Base-by-base conservation (phyloP, 2,797 vertebrate genomes). In the Scleropages formosus region DNA sequence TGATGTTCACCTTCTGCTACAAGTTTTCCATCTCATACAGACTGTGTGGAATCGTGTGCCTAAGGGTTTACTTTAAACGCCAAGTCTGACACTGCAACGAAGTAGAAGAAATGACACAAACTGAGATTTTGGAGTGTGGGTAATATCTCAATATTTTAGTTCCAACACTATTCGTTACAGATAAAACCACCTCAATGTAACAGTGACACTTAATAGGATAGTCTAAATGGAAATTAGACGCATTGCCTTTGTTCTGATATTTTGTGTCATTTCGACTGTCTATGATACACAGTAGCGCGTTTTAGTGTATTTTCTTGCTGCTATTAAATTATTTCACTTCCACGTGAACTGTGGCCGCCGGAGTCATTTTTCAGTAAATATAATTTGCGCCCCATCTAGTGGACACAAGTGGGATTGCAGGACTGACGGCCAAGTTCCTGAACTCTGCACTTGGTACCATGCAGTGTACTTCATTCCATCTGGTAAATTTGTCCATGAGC, bases 331-430 rank as follows among this genome's bases (percentile, higher is more conserved):
- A 70, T 68, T 13, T 67, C 49, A 56, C 58, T 71, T 27, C 58
- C 58, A 49, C 18, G 49, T 56, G 68, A 70, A 56, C n/a, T 9
- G 46, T 68, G 39, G 65, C 51, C 60, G 39, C 56, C 27, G 51
- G 46, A 49, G 22, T 71, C 24, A 51, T 16, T 8, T 59, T 26
- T 61, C 16, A 31, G 24, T 63, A 58, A 71, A 39, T 56, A 16
- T 59, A 76, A 63, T 24, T 26, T 76, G 24, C 27, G 18, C 75
- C 13, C 67, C 75, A 76, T 71, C 75, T 76, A 71, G 67, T 71
- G 75, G 67, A 63, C 15, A 26, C 20, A 62, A n/a, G 39, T 24
- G 65, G 62, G 27, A 68, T 61, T 68, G 51, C 26, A 69, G 39
- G 27, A 18, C 47, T 39, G 56, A 51, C 46, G 49, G 58, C 15